Base-by-base conservation (phyloP, 1,140 invertebrate genomes). In the Mesaphorura yosii region DNA sequence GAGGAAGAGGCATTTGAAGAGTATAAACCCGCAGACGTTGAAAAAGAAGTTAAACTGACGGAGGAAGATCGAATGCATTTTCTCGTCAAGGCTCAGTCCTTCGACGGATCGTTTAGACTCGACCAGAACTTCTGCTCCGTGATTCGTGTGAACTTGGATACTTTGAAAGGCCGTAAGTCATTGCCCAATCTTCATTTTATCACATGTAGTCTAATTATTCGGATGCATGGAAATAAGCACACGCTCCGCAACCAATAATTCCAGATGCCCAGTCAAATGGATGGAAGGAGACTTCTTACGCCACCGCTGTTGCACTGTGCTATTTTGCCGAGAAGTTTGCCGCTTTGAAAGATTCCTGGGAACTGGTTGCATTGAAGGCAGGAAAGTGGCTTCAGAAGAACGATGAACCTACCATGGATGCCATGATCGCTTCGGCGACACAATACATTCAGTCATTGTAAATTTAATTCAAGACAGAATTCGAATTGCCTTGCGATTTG, bases 271-370 rank as follows among this genome's bases (percentile, higher is more conserved):
- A 41, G 5, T 48, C 34, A 29, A 28, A 52, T 7, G 26, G 27
- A 1, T 58, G 48, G 48, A 29, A 55, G 15, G 39, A 46, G n/a
- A 34, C 12, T 25, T 51, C 42, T 17, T 58, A 39, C 20, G 56
- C 57, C 2, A 62, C 60, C 12, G 53, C 53, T 14, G 17, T 62
- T 12, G 60, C 57, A 1, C 1, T 62, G 14, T 31, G 37, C 1
- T 57, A 51, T 31, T 51, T 60, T 14, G 27, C 26, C 3, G 20
- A 45, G n/a, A 55, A 62, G 45, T 39, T 62, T 12, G 14, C 23
- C 0, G 51, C 45, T 23, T 15, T 29, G 7, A 57, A 62, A 34
- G 60, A 62, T 29, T 49, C 40, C n/a, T 62, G 60, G 60, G 60
- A 62, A 28, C 28, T 62, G 41, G 47, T 62, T 6, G 58, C 42